phyloP scores from a whole-genome alignment of 92 coral and sea anemone species.

The Actinernus sp. region DNA sequence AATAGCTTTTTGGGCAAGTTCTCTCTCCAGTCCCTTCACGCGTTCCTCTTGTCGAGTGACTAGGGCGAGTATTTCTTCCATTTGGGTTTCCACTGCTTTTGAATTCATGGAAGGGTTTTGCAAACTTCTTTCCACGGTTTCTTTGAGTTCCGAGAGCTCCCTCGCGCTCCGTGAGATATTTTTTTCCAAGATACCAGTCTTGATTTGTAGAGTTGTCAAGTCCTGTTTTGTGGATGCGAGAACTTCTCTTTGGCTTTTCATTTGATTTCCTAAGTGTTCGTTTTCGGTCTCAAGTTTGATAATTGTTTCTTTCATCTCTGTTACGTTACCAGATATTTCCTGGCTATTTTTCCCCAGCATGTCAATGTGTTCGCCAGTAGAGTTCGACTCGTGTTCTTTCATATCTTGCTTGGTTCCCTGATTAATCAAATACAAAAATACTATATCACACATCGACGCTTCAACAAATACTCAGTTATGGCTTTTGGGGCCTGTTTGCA shows the following conservation, averaged over 20 bases:
- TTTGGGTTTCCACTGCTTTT: background rate
- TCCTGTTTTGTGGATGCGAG: conserved; percentile 45
- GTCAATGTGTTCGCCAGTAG: conserved; percentile 7
- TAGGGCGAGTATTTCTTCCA: conserved; percentile 12
- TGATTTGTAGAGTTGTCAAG: conserved; percentile 33
- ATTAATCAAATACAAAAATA: too few relatives aligned
- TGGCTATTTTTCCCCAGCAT: background rate
- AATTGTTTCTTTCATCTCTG: conserved; percentile 10
- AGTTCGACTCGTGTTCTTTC: conserved; percentile 1
- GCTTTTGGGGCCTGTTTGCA: too few relatives aligned
- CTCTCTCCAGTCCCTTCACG: background rate
- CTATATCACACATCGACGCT: too few relatives aligned
- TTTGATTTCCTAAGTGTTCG: conserved; percentile 10
- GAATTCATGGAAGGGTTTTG: background rate
- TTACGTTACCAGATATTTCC: background rate
- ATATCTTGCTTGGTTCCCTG: conserved; percentile 22
- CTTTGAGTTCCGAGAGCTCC: background rate
- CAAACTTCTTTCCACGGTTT: conserved; percentile 1
- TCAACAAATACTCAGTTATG: too few relatives aligned
- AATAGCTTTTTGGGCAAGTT: too few relatives aligned
- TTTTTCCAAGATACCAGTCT: conserved; percentile 30
- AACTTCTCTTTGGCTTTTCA: conserved; percentile 26
- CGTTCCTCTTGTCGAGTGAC: conserved; percentile 8
- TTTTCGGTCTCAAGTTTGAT: conserved; percentile 5
- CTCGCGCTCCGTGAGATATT: conserved; percentile 22